Percentiles rank a stretch among this genome's conserved stretches.
Conservation (phyloP, 2,888 invertebrate species). For the Lymantria dispar region DNA sequence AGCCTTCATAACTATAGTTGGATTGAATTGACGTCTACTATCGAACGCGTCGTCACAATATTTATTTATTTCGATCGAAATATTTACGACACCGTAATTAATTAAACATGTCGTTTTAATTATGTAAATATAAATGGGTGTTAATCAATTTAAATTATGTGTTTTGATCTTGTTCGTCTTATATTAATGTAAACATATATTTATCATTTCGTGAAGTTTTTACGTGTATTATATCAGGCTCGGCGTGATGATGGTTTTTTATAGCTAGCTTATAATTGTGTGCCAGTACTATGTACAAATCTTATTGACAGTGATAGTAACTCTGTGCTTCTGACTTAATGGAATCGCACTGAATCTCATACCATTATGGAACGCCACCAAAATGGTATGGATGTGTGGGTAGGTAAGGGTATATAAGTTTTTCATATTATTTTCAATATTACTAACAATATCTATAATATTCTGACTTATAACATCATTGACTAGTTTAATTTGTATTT, state of each 20-base stretch:
- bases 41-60: constrained; percentile 62
- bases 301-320: constrained; percentile 42
- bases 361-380: constrained; percentile 82
- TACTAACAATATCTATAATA: background rate
- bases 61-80: constrained; percentile 62
- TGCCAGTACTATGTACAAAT: constrained; percentile 47
- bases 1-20: constrained; percentile 69
- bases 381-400: constrained; percentile 83
- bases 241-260: constrained; percentile 50
- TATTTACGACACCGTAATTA: constrained; percentile 76
- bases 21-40: constrained; percentile 65
- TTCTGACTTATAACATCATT: too few relatives aligned
- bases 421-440: constrained; percentile 16
- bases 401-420: constrained; percentile 77
- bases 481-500: too few relatives aligned
- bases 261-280: constrained; percentile 44
- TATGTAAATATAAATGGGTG: constrained; percentile 78
- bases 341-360: constrained; percentile 58
- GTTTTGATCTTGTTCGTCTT: constrained; percentile 65
- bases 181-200: constrained; percentile 78
- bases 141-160: constrained; percentile 76
- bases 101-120: constrained; percentile 78
- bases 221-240: constrained; percentile 54
- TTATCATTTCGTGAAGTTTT: constrained; percentile 71
- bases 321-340: constrained; percentile 48